These are phyloP conservation scores for Conops quadrifasciatus DNA, from an alignment of 2,888 invertebrate species.

Conservation along the genomic window DNA sequence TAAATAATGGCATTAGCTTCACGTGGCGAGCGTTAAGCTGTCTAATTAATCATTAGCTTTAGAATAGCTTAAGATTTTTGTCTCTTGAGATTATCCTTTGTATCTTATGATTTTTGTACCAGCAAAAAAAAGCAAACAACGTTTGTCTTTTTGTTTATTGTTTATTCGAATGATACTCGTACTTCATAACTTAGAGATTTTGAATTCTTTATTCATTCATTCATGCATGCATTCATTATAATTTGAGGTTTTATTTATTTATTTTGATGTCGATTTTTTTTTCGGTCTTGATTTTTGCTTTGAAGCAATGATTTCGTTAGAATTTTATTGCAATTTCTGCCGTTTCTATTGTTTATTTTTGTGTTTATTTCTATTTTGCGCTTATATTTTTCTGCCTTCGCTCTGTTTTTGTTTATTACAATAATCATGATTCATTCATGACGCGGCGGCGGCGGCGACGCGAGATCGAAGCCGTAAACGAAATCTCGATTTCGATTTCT, in stretches of 20 bases:
- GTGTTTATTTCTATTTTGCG: no score
- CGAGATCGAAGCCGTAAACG: not conserved
- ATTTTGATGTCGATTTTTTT: not conserved
- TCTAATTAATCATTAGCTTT: no score
- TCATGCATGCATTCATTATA: not conserved
- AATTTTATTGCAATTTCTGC: not conserved
- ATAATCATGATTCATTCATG: not conserved
- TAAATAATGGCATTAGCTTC: no score
- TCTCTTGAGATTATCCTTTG: no score
- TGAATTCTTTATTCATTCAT: no score
- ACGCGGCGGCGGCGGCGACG: not conserved
- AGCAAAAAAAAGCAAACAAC: no score
- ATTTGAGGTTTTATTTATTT: not conserved
- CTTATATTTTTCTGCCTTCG: not conserved
- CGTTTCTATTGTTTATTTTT: not conserved
- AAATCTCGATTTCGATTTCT: not conserved
- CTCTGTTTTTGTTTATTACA: not conserved
- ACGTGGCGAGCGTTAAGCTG: no score
- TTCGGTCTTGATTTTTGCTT: not conserved
- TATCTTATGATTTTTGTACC: no score
- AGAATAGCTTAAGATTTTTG: no score
- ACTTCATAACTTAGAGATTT: no score
- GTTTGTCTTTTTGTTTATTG: no score
- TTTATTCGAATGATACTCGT: no score
- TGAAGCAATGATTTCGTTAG: not conserved